A percentile compares a stretch with the other conserved stretches of the same genome.
These are phyloP conservation scores for Ecdyonurus torrentis DNA, from an alignment of 2,888 invertebrate species.

Conservation along the genomic window DNA sequence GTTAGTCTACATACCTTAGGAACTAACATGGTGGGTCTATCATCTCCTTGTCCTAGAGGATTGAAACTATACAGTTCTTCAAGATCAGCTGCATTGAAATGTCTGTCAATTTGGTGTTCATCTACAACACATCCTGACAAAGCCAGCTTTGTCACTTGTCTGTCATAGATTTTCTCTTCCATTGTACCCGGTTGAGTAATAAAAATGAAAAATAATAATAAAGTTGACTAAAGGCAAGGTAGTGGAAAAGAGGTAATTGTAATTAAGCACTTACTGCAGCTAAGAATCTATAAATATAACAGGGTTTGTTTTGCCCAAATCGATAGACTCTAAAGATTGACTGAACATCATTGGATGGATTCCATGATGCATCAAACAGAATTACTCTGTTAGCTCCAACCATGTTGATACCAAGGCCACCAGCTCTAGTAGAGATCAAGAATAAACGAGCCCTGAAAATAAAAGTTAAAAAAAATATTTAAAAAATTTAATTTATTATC, in stretches of 20 bases:
- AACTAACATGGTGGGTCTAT: background rate
- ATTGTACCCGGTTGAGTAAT: conserved; percentile 58
- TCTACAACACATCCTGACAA: conserved; percentile 92
- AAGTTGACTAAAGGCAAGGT: background rate
- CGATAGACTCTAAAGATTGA: conserved; percentile 96
- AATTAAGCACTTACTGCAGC: conserved; percentile 42
- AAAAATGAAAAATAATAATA: background rate
- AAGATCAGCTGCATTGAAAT: conserved; percentile 86
- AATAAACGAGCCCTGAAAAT: conserved; percentile 58
- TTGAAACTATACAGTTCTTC: conserved; percentile 81
- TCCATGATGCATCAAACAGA: conserved; percentile 98
- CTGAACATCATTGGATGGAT: conserved; percentile 96
- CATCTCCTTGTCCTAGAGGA: conserved; percentile 29
- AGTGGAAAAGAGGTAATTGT: background rate
- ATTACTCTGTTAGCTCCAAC: conserved; percentile 94
- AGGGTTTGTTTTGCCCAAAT: conserved; percentile 94
- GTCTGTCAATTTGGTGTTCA: conserved; percentile 95
- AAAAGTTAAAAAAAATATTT: no score
- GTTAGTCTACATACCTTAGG: background rate
- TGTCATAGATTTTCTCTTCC: conserved; percentile 96
- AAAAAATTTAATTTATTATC: no score
- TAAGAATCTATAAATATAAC: conserved; percentile 89
- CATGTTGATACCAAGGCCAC: conserved; percentile 93
- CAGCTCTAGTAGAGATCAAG: conserved; percentile 91
- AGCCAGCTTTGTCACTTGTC: conserved; percentile 92